Evolutionary conservation across 2,113 vertebrate genomes (phyloP).

Genomic region (Hemiprocne comata): DNA sequence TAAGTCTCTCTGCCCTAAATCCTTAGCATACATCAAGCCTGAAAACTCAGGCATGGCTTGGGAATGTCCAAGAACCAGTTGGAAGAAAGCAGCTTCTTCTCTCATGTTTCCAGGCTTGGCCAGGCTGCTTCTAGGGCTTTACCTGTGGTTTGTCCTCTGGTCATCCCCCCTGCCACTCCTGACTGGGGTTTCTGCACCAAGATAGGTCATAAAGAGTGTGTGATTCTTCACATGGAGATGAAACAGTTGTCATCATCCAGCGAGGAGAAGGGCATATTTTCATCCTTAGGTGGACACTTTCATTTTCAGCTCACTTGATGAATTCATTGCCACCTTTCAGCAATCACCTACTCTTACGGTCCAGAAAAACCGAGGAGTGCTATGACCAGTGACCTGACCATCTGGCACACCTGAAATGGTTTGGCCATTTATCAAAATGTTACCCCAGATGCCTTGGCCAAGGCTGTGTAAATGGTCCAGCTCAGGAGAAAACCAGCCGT

Average conservation of each 20-base stretch:
- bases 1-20: neutral
- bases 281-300: neutral
- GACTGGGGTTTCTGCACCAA: rapidly evolving
- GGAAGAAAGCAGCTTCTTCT: neutral
- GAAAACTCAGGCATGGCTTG: neutral
- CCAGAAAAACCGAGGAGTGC: neutral
- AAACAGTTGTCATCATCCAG: neutral
- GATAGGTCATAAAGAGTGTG: neutral
- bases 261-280: neutral
- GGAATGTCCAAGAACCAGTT: neutral
- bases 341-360: neutral
- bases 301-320: neutral
- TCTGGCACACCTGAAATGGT: neutral
- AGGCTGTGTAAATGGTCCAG: neutral
- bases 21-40: neutral
- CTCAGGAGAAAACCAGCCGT: neutral
- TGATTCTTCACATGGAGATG: neutral
- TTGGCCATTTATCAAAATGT: neutral
- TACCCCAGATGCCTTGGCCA: neutral
- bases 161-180: neutral
- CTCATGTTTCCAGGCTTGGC: neutral
- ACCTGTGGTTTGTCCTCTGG: neutral
- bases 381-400: neutral
- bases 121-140: neutral
- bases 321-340: neutral